phyloP scores from a whole-genome alignment of 2,797 vertebrate genomes.

The Cynodonichthys magdalenae region DNA sequence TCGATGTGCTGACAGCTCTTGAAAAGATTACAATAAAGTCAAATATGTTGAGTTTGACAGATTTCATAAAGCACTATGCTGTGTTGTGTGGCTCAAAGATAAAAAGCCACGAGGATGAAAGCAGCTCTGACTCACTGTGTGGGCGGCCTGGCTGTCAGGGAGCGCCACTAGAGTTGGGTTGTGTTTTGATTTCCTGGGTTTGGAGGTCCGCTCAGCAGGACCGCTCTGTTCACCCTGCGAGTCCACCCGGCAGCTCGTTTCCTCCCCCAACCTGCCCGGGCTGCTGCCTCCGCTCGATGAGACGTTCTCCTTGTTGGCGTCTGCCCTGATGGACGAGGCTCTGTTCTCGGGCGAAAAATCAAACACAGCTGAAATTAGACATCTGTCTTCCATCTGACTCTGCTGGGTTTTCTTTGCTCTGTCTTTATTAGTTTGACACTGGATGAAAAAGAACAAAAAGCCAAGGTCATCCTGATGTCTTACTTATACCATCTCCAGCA shows the following conservation, averaged over 20 bases:
- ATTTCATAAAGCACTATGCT: not conserved
- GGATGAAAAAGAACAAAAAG: conserved; percentile 26
- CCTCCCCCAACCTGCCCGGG: conserved; percentile 61
- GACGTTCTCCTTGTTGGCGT: conserved; percentile 92
- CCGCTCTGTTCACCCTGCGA: conserved; percentile 71
- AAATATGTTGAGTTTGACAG: not conserved
- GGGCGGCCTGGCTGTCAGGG: conserved; percentile 82
- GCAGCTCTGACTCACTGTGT: conserved; percentile 81
- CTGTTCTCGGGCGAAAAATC: conserved; percentile 46
- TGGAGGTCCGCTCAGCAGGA: conserved; percentile 73
- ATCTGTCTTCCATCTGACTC: conserved; percentile 34
- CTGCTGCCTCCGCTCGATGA: conserved; percentile 74
- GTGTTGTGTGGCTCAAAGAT: not conserved
- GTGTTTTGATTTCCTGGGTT: conserved; percentile 85
- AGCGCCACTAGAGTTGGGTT: conserved; percentile 82
- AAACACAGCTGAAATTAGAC: conserved; percentile 31
- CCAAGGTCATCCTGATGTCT: conserved; percentile 33
- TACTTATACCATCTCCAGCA: conserved; percentile 53
- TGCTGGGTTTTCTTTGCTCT: conserved; percentile 17
- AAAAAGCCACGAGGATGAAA: conserved; percentile 15
- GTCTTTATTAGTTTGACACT: conserved; percentile 34
- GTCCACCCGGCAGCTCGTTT: conserved; percentile 71
- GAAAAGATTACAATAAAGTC: not conserved
- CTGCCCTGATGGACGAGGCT: conserved; percentile 69
- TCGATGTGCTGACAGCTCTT: not conserved